Base-by-base conservation (phyloP, 2,113 vertebrate species). In the Nibea albiflora region DNA sequence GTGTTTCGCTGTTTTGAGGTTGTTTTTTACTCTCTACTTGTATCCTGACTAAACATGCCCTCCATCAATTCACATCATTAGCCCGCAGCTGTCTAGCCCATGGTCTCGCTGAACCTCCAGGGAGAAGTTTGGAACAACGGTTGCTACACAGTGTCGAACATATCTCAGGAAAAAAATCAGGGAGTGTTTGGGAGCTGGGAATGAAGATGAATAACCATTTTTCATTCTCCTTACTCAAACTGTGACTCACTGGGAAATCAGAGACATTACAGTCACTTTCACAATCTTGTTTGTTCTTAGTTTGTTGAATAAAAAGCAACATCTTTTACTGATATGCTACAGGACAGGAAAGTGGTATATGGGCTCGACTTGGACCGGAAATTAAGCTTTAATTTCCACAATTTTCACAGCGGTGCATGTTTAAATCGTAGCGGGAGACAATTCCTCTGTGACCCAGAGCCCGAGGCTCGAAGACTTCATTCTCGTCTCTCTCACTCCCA, bases 231-330 rank as follows among this genome's bases (percentile, higher is more conserved):
- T 26, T 20, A 50, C 63, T 83, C 63, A 64, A 42, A 68, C 69
- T 65, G 62, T 84, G 81, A 90, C 69, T 92, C 88, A 87, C 58
- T 53, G 44, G 69, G 68, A 86, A 73, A 69, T 16, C 58, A 52
- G 66, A 69, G 52, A 80, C 42, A 44, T 73, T 57, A 54, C 44
- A 17, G 16, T 54, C 46, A 52, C 24, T 66, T 71, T 85, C 28
- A 26, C 61, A 76, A 66, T 46, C 52, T 60, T 46, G 63, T 78
- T 73, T 17, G 73, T n/a, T n/a, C n/a, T n/a, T n/a, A 28, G 78
- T 64, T 56, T 69, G 49, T n/a, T 64, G 20, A 76, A 52, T 57
- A 17, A 76, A 49, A 79, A 28, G 35, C 9, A 16, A 46, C 28
- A 64, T 74, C 17, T 24, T 57, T 80, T 11, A 20, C 58, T 26